Conservation (phyloP, 2,888 invertebrate genomes). For the Lordiphosa fenestrarum region DNA sequence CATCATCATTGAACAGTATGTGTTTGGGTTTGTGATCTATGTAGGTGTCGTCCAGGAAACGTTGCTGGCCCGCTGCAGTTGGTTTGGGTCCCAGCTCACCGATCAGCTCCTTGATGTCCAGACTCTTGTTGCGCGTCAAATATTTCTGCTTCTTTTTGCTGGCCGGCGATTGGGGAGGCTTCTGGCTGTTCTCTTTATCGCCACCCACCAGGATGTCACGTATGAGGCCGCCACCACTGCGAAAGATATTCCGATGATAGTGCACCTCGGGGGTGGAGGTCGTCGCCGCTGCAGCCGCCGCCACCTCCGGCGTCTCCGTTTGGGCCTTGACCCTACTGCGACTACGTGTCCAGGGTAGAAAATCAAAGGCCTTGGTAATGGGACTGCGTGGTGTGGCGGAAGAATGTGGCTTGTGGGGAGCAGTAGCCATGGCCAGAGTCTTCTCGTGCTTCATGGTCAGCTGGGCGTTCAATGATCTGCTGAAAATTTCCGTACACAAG, state of each 20-base stretch:
- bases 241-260: slow-evolving; percentile 77
- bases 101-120: slow-evolving; percentile 78
- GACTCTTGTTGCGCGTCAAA: slow-evolving; percentile 76
- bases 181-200: slow-evolving; percentile 66
- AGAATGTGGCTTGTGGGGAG: slow-evolving; percentile 26
- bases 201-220: slow-evolving; percentile 77
- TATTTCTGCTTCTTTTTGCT: slow-evolving; percentile 53
- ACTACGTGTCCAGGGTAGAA: slow-evolving; percentile 77
- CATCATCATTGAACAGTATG: slow-evolving; percentile 80
- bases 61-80: slow-evolving; percentile 3
- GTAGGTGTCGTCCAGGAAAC: slow-evolving; percentile 60
- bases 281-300: not conserved
- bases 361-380: slow-evolving; percentile 79
- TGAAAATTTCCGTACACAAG: slow-evolving; percentile 22
- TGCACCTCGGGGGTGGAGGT: slow-evolving; percentile 52
- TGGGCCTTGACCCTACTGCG: slow-evolving; percentile 55
- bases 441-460: slow-evolving; percentile 76
- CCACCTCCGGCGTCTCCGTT: slow-evolving; percentile 3
- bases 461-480: slow-evolving; percentile 40
- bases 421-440: slow-evolving; percentile 44
- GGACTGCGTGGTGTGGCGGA: slow-evolving; percentile 68
- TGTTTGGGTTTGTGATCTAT: slow-evolving; percentile 66
- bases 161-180: slow-evolving; percentile 52
- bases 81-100: slow-evolving; percentile 56
- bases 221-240: slow-evolving; percentile 77